These are phyloP conservation scores for Cuniculus paca DNA, from an alignment of 2,797 vertebrate genomes.

Conservation along the genomic window DNA sequence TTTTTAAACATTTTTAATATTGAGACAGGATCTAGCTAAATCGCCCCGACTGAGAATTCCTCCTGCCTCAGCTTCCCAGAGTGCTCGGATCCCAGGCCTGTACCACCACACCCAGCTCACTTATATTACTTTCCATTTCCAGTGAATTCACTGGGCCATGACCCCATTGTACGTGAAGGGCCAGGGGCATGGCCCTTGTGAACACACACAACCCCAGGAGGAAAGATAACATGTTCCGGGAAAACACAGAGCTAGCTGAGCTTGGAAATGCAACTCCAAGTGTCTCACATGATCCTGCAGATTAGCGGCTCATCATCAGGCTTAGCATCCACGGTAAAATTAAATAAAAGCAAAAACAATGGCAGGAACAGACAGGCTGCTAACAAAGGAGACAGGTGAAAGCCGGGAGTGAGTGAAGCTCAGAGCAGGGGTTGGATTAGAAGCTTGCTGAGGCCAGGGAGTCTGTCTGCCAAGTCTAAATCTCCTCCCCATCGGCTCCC, in stretches of 20 bases:
- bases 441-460: conserved; percentile 71
- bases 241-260: neutral
- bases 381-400: neutral
- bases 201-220: neutral
- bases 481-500: neutral
- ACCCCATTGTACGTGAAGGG: neutral
- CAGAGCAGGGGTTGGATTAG: neutral
- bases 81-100: neutral
- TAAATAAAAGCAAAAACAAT: conserved; percentile 38
- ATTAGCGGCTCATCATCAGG: neutral
- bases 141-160: neutral
- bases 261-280: neutral
- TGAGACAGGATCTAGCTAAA: no score
- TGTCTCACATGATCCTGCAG: neutral
- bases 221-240: neutral
- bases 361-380: neutral
- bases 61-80: neutral
- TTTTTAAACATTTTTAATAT: no score
- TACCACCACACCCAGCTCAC: neutral
- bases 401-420: neutral
- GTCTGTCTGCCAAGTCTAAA: neutral
- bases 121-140: neutral
- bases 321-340: neutral
- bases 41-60: neutral
- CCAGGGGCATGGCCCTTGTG: neutral